Evolutionary conservation across 1,140 invertebrate genomes (phyloP).

Genomic region (Panulirus ornatus): DNA sequence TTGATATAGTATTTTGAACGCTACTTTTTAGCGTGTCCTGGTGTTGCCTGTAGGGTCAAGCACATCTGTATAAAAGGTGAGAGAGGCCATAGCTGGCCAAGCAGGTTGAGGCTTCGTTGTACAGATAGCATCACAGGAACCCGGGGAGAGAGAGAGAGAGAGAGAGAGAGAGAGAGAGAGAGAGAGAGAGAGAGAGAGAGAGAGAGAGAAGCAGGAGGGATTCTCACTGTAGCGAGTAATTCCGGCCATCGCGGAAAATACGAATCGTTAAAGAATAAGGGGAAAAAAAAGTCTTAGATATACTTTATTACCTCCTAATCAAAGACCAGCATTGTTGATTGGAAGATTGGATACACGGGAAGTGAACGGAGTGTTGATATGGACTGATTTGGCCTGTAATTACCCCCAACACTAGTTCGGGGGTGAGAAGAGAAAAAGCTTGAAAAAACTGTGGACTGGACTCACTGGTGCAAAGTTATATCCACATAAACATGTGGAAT

Average conservation of each 20-base stretch:
- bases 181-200: conserved; percentile 35
- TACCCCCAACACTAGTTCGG: too few relatives aligned
- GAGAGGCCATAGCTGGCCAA: too few relatives aligned
- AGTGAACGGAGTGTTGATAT: background rate
- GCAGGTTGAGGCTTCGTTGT: too few relatives aligned
- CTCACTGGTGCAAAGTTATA: background rate
- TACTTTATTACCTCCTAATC: background rate
- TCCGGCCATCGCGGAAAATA: too few relatives aligned
- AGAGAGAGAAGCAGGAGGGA: background rate
- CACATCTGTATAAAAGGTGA: too few relatives aligned
- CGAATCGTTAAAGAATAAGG: too few relatives aligned
- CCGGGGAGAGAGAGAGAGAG: too few relatives aligned
- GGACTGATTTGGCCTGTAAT: conserved; percentile 5
- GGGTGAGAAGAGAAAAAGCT: too few relatives aligned
- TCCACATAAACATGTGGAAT: background rate
- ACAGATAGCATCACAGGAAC: too few relatives aligned
- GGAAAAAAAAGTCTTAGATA: background rate
- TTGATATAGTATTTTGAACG: background rate
- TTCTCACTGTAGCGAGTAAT: background rate
- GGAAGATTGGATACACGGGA: background rate
- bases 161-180: background rate
- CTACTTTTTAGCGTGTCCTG: too few relatives aligned
- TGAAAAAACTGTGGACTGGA: background rate
- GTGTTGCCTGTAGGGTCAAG: too few relatives aligned
- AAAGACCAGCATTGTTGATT: background rate